Evolutionary conservation across 2,888 invertebrate genomes (phyloP), one percentile per base, ranked within the genome.

Genomic region (Mamestra brassicae): DNA sequence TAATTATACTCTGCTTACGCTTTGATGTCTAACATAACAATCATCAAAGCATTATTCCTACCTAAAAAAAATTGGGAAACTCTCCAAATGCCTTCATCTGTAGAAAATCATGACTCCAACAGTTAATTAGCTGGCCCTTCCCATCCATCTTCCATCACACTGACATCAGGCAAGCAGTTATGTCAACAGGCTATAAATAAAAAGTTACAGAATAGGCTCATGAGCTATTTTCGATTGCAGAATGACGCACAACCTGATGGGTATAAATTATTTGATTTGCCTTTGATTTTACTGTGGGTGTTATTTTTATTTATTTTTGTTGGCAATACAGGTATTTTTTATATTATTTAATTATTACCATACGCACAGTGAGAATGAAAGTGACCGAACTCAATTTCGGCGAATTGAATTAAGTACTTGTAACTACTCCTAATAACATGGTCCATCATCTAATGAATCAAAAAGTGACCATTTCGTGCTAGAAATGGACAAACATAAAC

Each of bases 131-230:
- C 73, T 50, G 42, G 66, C 73, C 73, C 74, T 82, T 60, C 52
- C 60, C 69, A 83, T 85, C 62, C 67, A 70, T 85, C 76, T 78
- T 57, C 63, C 50, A 70, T 61, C 70, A 63, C 54, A 75, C 66
- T 57, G 58, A 77, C 57, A 63, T 66, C 8, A 38, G 54, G 57
- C 58, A 71, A 71, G n/a, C 47, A 58, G 52, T 60, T 57, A 42
- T 84, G 85, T 82, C 76, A 77, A 71, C 57, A 69, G 60, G 70
- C 65, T 76, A 84, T 66, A 76, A 84, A 80, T 76, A 80, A 67
- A 74, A 76, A 63, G 26, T 71, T 70, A 71, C 60, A 57, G 61
- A 71, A 61, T 77, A 71, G 69, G 4, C 54, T 17, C 52, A 50
- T 50, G 52, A 10, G 36, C 68, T 86, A 87, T 86, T 86, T 86